These are phyloP conservation scores for Leucophenga maculata DNA, from an alignment of 2,888 invertebrate genomes.

Conservation along the genomic window DNA sequence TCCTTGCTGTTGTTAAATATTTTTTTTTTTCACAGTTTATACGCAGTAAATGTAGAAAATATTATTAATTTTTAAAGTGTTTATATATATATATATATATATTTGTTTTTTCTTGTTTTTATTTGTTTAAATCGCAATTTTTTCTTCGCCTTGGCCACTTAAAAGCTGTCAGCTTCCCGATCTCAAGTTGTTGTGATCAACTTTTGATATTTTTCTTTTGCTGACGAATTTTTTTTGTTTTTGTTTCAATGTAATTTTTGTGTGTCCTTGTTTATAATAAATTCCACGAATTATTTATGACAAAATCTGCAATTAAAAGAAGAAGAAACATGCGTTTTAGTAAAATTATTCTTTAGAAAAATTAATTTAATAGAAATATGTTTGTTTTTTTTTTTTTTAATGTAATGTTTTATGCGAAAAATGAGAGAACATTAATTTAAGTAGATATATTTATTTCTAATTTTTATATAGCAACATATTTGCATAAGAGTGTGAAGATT, in stretches of 20 bases:
- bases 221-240: conserved; percentile 31
- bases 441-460: no score
- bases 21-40: conserved; percentile 27
- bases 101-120: conserved; percentile 27
- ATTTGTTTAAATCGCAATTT: conserved; percentile 57
- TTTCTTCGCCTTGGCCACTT: conserved; percentile 38
- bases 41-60: conserved; percentile 24
- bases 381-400: no score
- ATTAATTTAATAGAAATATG: no score
- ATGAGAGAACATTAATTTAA: no score
- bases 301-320: conserved; percentile 29
- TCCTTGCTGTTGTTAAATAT: conserved; percentile 41
- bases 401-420: no score
- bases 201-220: conserved; percentile 20
- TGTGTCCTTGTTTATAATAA: conserved; percentile 44
- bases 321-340: conserved; percentile 33
- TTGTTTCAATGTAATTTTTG: conserved; percentile 24
- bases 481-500: no score
- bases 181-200: conserved; percentile 7
- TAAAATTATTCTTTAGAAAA: conserved; percentile 27
- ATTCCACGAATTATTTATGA: conserved; percentile 36
- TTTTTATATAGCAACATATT: no score
- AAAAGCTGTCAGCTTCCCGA: conserved; percentile 22
- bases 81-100: no score
- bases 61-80: conserved; percentile 16